Evolutionary conservation across 2,888 invertebrate genomes (phyloP).

Genomic region (Phyllotreta cruciferae): DNA sequence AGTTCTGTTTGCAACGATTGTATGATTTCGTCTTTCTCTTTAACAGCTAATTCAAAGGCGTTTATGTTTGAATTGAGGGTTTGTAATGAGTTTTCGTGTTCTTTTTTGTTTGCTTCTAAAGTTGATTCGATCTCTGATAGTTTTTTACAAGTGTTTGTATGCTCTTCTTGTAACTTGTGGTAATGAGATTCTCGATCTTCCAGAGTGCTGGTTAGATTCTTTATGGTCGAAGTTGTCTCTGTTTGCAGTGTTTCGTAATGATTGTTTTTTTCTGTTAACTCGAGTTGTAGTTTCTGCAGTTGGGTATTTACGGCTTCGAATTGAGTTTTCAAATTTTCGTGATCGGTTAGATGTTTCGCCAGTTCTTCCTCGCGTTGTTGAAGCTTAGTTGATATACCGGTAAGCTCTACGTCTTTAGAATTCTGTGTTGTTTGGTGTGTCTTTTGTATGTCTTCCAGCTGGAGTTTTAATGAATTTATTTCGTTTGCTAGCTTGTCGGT

Average conservation of each 20-base stretch:
- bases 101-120: conserved; percentile 41
- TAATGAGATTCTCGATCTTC: conserved; percentile 1
- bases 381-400: conserved; percentile 26
- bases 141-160: conserved; percentile 28
- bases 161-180: conserved; percentile 1
- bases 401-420: conserved; percentile 35
- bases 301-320: conserved; percentile 42
- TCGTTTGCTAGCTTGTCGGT: conserved; percentile 11
- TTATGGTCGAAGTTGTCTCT: conserved; percentile 37
- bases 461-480: conserved; percentile 15
- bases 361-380: conserved; percentile 24
- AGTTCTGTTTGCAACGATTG: conserved; percentile 55
- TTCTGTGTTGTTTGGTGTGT: conserved; percentile 29
- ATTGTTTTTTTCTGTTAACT: conserved; percentile 20
- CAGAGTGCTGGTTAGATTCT: conserved; percentile 24
- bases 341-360: conserved; percentile 6
- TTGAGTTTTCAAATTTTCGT: conserved; percentile 45
- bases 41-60: conserved; percentile 16
- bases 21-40: conserved; percentile 40
- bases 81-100: conserved; percentile 27
- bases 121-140: conserved; percentile 45
- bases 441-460: conserved; percentile 40
- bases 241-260: conserved; percentile 36
- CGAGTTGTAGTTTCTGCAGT: conserved; percentile 21
- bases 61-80: conserved; percentile 15